These are phyloP conservation scores for Drosophila fulvimacula DNA, from an alignment of 2,888 invertebrate genomes.

Conservation along the genomic window DNA sequence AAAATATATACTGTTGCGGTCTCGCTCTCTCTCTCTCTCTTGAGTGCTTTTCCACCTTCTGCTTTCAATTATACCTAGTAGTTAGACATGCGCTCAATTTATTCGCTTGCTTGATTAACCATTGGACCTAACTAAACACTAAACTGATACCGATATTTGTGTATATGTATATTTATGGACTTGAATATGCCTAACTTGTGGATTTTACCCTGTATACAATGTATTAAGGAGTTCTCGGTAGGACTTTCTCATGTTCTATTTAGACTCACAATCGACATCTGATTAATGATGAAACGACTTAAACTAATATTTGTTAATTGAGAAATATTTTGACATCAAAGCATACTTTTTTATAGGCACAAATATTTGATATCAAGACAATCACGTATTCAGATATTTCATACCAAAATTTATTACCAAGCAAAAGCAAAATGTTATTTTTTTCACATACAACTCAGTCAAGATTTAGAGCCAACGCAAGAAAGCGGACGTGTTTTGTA, in stretches of 20 bases:
- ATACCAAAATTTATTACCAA: background rate
- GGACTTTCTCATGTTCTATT: background rate
- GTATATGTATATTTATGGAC: background rate
- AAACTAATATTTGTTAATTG: background rate
- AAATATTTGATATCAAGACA: background rate
- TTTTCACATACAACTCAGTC: background rate
- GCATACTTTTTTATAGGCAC: background rate
- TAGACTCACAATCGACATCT: no score
- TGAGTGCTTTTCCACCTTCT: slow-evolving; percentile 26
- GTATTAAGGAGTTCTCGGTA: background rate
- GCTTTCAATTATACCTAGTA: slow-evolving; percentile 14
- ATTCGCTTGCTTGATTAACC: slow-evolving; percentile 44
- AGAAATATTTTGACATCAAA: background rate
- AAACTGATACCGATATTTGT: slow-evolving; percentile 7
- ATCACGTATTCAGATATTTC: background rate
- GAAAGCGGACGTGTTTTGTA: no score
- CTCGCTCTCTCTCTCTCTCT: background rate
- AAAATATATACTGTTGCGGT: background rate
- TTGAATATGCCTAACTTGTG: no score
- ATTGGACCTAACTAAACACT: slow-evolving; percentile 25
- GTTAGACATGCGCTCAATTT: slow-evolving; percentile 11
- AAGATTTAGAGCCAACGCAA: background rate
- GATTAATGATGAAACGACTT: background rate
- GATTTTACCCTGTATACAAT: background rate
- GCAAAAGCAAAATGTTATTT: background rate